Evolutionary conservation across 2,888 invertebrate species (phyloP), one percentile per base, ranked within the genome.

Genomic region (Spilarctia lutea): DNA sequence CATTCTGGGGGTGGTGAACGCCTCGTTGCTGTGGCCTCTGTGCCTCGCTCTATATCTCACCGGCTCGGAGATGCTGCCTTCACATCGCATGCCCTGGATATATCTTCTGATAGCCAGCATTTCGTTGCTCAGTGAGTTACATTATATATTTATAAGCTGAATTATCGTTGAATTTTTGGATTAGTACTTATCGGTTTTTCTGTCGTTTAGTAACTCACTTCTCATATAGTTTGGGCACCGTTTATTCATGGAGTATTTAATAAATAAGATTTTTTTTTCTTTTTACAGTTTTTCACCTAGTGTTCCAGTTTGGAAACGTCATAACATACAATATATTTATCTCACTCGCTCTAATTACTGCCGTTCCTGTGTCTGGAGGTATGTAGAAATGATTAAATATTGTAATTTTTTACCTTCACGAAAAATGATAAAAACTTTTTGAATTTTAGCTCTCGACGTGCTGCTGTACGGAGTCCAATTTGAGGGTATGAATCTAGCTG

Each of bases 361-460:
- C 99, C 76, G 98, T 99, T 84, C 99, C 99, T 0, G 98, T 99
- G 75, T 99, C 99, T 78, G 99, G 99, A 93, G 98, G 99, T 99
- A 96, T 96, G 68, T 63, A 52, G 30, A 30, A 52, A 35, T 35
- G 39, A 39, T 71, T 13, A 2, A 0, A 27, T 13, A 30, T 39
- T 63, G 30, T 39, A n/a, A 20, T 6, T 27, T 27, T n/a, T 27
- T 33, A 33, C 24, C 27, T 20, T 39, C 42, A 71, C 35, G 27
- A 42, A n/a, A 27, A n/a, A 68, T 33, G 33, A 45, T 8, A 48
- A 72, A 52, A 66, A 52, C 39, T 33, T 16, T 63, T 77, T 79
- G 6, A 72, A 63, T 81, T 94, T 33, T 92, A 99, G 99, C 98
- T 66, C 93, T 99, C 89, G 99, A 99, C 91, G 98, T 98, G 83